These are phyloP conservation scores for Nasonia giraulti DNA, from an alignment of 1,140 invertebrate species.

Conservation along the genomic window DNA sequence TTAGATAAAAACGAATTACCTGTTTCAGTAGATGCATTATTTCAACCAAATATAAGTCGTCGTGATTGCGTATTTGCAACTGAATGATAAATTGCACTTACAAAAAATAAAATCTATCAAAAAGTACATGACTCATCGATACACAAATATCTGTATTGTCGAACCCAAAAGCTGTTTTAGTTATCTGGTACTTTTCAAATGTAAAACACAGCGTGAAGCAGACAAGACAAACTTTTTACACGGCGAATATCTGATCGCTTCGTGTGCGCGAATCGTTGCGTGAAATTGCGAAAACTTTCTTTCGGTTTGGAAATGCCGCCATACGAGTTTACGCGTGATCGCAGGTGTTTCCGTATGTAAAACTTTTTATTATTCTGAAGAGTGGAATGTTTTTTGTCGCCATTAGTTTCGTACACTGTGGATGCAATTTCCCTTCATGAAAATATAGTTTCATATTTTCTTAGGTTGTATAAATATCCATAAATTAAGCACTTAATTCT, in stretches of 20 bases:
- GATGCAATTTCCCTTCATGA: not conserved
- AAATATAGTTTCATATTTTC: not conserved
- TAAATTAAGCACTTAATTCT: no score
- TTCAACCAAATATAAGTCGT: no score
- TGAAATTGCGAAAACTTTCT: slow-evolving; percentile 42
- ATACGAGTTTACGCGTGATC: slow-evolving; percentile 35
- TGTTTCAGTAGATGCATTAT: no score
- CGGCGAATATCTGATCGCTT: slow-evolving; percentile 29
- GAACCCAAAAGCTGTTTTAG: not conserved
- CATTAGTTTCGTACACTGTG: not conserved
- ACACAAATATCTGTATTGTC: not conserved
- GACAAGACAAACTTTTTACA: slow-evolving; percentile 30
- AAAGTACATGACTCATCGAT: not conserved
- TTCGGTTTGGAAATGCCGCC: not conserved
- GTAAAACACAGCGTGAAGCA: slow-evolving; percentile 25
- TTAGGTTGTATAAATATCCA: no score
- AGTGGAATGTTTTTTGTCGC: not conserved
- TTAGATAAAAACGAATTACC: no score
- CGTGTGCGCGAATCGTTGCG: slow-evolving; percentile 25
- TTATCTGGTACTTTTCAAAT: not conserved
- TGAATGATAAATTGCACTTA: no score
- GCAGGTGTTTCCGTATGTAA: slow-evolving; percentile 12
- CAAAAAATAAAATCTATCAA: no score
- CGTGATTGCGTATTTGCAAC: no score
- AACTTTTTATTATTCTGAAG: slow-evolving; percentile 38